Evolutionary conservation across 2,113 vertebrate species (phyloP), one percentile per base, ranked within the genome.

Genomic region (Shinisaurus crocodilurus): DNA sequence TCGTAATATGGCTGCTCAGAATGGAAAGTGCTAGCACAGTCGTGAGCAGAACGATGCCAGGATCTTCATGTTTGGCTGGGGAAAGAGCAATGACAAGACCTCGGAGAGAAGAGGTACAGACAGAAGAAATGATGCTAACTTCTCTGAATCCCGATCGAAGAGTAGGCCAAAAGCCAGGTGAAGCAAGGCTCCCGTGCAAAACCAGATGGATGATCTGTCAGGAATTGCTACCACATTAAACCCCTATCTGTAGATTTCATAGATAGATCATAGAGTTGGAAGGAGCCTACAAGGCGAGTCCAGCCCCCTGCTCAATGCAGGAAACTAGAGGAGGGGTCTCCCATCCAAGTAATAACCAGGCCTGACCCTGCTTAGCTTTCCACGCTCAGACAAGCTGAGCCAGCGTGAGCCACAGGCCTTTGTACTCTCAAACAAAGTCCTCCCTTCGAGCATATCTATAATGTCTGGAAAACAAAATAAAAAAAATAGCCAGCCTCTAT

Each of bases 171-270:
- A 91, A 93, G 94, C 88, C 92, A 93, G 72, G 63, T 60, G 70
- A 74, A 82, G 85, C 89, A 94, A 88, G 50, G 79, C 54, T 91
- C 67, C 86, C 88, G 88, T 43, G 23, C 88, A 92, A 95, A 72
- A 94, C 92, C 80, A 91, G 82, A 92, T 86, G 86, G 88, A 92
- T 91, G 75, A 90, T 69, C 92, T 93, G 92, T 74, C 89, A 91
- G 43, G 65, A 94, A 87, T 82, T 89, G 75, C 37, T 90, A 85
- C 82, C 75, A 88, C 88, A 86, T 93, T 89, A 91, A 65, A 50
- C 83, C 79, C 3, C 0, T 0, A 80, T 82, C 92, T 86, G 82
- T 29, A 29, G 5, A n/a, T n/a, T n/a, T n/a, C n/a, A n/a, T n/a
- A n/a, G n/a, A n/a, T n/a, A n/a, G n/a, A n/a, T n/a, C n/a, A n/a